Percentiles rank a stretch among this genome's conserved stretches.
These are phyloP conservation scores for Pitangus sulphuratus DNA, from an alignment of 2,797 vertebrate genomes.

Conservation along the genomic window DNA sequence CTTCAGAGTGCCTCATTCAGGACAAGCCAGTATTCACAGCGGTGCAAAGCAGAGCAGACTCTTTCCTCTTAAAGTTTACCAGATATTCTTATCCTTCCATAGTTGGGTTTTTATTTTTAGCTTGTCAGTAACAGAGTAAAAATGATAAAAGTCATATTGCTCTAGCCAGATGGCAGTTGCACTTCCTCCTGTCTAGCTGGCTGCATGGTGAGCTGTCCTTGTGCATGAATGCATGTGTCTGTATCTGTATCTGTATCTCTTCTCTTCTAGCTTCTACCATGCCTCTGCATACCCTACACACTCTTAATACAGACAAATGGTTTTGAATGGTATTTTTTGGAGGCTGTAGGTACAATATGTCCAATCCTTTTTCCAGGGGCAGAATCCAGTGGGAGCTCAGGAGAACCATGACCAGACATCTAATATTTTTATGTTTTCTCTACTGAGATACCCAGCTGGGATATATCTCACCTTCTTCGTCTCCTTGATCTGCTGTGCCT, in stretches of 20 bases:
- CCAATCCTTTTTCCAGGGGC: fast-evolving
- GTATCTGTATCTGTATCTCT: not conserved
- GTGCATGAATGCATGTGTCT: fast-evolving
- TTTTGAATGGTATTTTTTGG: not conserved
- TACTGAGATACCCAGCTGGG: not conserved
- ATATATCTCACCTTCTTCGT: not conserved
- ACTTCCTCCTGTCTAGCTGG: not conserved
- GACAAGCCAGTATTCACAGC: not conserved
- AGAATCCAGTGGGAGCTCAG: not conserved
- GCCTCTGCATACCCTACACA: not conserved
- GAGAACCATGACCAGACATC: not conserved
- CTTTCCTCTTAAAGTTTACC: not conserved
- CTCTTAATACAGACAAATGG: not conserved
- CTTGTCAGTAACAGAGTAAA: not conserved
- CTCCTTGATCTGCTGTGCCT: not conserved
- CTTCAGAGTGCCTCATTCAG: not conserved
- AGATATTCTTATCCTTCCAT: not conserved
- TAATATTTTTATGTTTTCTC: not conserved
- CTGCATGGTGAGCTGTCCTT: not conserved
- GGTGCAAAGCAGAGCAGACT: not conserved
- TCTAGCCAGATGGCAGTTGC: not conserved
- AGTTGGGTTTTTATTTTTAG: not conserved
- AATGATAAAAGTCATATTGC: not conserved
- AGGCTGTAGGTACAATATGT: not conserved
- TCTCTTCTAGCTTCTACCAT: not conserved